Conservation (phyloP, 1,140 invertebrate genomes). For the Amyelois transitella region DNA sequence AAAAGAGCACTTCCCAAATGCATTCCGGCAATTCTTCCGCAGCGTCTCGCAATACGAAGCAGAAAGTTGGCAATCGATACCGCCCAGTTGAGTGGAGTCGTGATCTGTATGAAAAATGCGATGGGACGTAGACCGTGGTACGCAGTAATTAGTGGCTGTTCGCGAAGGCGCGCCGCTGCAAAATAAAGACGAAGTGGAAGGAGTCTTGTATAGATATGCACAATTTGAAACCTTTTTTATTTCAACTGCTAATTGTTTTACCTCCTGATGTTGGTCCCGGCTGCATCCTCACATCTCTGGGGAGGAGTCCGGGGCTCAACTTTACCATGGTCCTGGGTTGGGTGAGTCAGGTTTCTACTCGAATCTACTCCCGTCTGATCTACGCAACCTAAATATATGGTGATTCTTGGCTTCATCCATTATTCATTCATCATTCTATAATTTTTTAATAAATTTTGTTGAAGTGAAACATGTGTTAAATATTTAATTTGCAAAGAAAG, state of each 20-base stretch:
- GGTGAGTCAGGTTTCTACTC: no score
- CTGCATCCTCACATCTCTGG: no score
- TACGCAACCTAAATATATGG: no score
- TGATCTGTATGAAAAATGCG: slow-evolving; percentile 64
- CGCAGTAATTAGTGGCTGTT: slow-evolving; percentile 54
- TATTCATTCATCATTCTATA: no score
- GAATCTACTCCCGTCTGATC: no score
- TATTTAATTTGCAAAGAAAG: neutral
- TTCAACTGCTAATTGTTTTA: no score
- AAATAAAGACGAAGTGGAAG: neutral
- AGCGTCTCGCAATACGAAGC: slow-evolving; percentile 16
- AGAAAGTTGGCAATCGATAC: slow-evolving; percentile 50
- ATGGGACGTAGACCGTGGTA: slow-evolving; percentile 31
- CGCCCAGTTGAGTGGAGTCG: slow-evolving; percentile 38
- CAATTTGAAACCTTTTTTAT: no score
- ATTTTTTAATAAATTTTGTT: no score
- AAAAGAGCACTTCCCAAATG: slow-evolving; percentile 21
- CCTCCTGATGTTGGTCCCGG: no score
- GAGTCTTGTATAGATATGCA: neutral
- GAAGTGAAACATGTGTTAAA: neutral
- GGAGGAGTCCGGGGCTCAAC: no score
- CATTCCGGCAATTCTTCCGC: slow-evolving; percentile 42
- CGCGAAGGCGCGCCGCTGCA: neutral
- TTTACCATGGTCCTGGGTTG: no score
- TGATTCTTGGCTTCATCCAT: no score